Base-by-base conservation (phyloP, 2,797 vertebrate genomes). In the Cheirogaleus major region DNA sequence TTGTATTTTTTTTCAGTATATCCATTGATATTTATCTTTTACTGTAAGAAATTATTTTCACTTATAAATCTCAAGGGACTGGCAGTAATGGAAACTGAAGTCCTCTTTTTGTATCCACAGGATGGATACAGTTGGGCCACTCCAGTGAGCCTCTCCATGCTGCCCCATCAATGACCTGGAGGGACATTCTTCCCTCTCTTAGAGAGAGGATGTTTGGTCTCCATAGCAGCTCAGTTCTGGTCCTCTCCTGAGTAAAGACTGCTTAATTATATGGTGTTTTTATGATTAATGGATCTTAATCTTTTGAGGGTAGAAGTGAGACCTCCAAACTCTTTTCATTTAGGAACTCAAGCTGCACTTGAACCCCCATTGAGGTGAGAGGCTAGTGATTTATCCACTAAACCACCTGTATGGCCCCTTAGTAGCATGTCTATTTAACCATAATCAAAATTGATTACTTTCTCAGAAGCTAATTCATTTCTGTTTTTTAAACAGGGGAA, bases 401-500 rank as follows among this genome's bases (percentile, higher is more conserved):
- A 67, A 59, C 69, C 15, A 93, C 32, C 27, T 25, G 8, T 85
- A 2, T 69, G 95, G 92, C n/a, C 67, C 38, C 38, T 65, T 55
- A 73, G 59, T 81, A 96, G 69, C 61, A 50, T 95, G 55, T 35
- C 63, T 89, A 18, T 78, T 95, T 95, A 35, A 23, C 35, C 63
- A 4, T 63, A 79, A 35, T 67, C 5, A 93, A 59, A 67, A 81
- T 23, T 92, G 25, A 89, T 73, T 96, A 41, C 4, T 92, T 76
- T 96, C 22, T 78, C 25, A 69, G 67, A 86, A 91, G 25, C 67
- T 98, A 97, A 98, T 70, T 41, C 45, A 63, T 95, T 52, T 90
- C 18, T 85, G 3, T 63, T 45, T 83, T 97, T 97, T 91, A 80
- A 97, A 98, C 97, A 99, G 99, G 98, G 98, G 89, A 97, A 96